Percentiles rank a stretch among this genome's conserved stretches.
Conservation (phyloP, 2,113 vertebrate species). For the Phrynosoma blainvillii region DNA sequence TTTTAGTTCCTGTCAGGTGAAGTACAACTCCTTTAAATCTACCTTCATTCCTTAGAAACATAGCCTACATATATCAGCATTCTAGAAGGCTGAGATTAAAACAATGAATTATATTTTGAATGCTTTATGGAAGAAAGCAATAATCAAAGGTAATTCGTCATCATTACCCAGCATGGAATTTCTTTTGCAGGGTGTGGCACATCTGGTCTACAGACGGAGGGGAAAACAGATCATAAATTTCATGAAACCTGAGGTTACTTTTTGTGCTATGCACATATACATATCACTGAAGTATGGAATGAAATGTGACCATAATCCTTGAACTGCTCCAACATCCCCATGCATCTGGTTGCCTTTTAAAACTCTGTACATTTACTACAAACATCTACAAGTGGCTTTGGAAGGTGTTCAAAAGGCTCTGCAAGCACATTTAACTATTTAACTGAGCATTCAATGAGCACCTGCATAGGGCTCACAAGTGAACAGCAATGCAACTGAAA, state of each 20-base stretch:
- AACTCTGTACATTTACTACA: too few relatives aligned
- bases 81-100: background rate
- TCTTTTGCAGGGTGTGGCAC: background rate
- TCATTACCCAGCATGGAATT: background rate
- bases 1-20: conserved; percentile 61
- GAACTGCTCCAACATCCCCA: too few relatives aligned
- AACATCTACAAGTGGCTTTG: too few relatives aligned
- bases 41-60: conserved; percentile 37
- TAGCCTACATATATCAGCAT: background rate
- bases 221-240: background rate
- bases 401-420: too few relatives aligned
- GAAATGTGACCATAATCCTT: background rate
- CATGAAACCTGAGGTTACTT: background rate
- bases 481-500: too few relatives aligned
- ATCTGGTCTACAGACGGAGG: background rate
- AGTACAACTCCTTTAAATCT: conserved; percentile 30
- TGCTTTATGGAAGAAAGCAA: background rate
- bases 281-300: background rate
- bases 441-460: background rate
- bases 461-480: background rate
- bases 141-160: background rate
- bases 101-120: background rate
- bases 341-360: too few relatives aligned
- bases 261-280: background rate
- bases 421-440: too few relatives aligned